These are phyloP conservation scores for Leptopilina boulardi DNA, from an alignment of 1,140 invertebrate genomes.

Conservation along the genomic window DNA sequence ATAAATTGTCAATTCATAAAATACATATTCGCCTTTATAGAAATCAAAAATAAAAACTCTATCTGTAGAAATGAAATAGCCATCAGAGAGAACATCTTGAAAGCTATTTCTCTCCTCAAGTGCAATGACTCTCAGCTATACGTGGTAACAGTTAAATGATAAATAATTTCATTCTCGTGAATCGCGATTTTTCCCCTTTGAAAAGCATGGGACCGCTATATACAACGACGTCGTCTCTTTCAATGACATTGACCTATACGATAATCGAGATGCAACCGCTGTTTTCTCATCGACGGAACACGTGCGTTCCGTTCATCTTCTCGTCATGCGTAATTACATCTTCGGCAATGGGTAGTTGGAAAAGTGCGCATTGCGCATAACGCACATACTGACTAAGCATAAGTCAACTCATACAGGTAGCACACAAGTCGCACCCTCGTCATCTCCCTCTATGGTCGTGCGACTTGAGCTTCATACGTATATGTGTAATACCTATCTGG, in stretches of 20 bases:
- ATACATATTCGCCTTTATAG: neutral
- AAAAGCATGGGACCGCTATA: slow-evolving; percentile 1
- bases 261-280: slow-evolving; percentile 27
- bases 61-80: slow-evolving; percentile 1
- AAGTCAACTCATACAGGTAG: slow-evolving; percentile 34
- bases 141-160: slow-evolving; percentile 23
- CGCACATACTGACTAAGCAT: slow-evolving; percentile 2
- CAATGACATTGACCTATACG: slow-evolving; percentile 27
- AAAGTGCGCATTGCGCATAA: neutral
- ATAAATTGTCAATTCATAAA: neutral
- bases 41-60: neutral
- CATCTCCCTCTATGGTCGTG: slow-evolving; percentile 19
- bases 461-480: slow-evolving; percentile 19
- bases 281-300: slow-evolving; percentile 30
- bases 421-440: slow-evolving; percentile 30
- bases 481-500: slow-evolving; percentile 26
- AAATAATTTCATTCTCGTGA: slow-evolving; percentile 25
- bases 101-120: slow-evolving; percentile 29
- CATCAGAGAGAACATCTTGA: slow-evolving; percentile 18
- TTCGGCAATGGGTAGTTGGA: neutral
- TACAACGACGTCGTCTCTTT: slow-evolving; percentile 10
- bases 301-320: slow-evolving; percentile 15
- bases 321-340: slow-evolving; percentile 31
- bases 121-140: slow-evolving; percentile 20
- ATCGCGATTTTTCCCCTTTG: slow-evolving; percentile 29